phyloP scores from a whole-genome alignment of 2,888 invertebrate species.

The Dendrolimus houi region DNA sequence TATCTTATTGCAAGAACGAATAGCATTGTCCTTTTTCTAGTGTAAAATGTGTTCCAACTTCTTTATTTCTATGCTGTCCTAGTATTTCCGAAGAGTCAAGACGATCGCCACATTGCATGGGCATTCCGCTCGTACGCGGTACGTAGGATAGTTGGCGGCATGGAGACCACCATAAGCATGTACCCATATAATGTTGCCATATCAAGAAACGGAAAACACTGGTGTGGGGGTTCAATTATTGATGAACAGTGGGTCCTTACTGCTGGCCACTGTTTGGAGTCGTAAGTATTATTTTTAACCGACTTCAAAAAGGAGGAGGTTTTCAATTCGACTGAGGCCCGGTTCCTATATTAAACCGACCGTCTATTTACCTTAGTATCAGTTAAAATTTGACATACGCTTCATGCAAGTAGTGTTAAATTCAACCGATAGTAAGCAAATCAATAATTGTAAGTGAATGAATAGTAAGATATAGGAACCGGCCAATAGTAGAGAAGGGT shows the following conservation, averaged over 20 bases:
- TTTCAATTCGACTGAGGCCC: too few relatives aligned
- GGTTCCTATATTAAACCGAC: too few relatives aligned
- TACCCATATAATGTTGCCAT: constrained; percentile 67
- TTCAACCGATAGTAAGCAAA: too few relatives aligned
- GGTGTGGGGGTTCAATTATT: constrained; percentile 67
- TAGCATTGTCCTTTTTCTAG: too few relatives aligned
- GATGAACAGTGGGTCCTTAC: constrained; percentile 68
- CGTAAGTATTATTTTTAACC: constrained; percentile 31
- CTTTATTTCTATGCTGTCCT: constrained; percentile 3
- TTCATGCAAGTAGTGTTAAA: too few relatives aligned
- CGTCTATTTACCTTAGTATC: too few relatives aligned
- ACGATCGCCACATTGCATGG: constrained; percentile 47
- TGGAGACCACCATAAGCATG: constrained; percentile 63
- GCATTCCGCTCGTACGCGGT: constrained; percentile 57
- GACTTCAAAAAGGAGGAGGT: too few relatives aligned
- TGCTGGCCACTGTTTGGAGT: constrained; percentile 63
- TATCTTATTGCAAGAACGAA: too few relatives aligned
- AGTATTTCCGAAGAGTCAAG: constrained; percentile 28
- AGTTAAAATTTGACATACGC: too few relatives aligned
- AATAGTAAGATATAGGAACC: too few relatives aligned
- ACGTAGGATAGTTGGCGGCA: constrained; percentile 60
- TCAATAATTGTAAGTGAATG: too few relatives aligned
- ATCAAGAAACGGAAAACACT: constrained; percentile 52
- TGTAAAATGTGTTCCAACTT: background rate
- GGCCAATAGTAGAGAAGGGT: too few relatives aligned